Percentiles rank a stretch among this genome's conserved stretches.
These are phyloP conservation scores for Erythrocercus mccallii DNA, from an alignment of 2,113 vertebrate species.

Conservation along the genomic window DNA sequence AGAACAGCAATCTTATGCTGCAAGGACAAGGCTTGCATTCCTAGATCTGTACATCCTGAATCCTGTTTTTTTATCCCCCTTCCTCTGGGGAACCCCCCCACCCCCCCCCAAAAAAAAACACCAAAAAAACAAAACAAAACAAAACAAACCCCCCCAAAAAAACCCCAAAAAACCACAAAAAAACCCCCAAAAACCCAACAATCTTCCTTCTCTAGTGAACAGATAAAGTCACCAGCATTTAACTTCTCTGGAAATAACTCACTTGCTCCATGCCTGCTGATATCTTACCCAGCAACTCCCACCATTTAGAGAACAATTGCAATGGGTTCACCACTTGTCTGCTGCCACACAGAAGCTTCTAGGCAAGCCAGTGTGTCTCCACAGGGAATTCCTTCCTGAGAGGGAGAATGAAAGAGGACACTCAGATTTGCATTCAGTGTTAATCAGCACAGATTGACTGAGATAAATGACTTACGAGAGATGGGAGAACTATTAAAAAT, in stretches of 20 bases:
- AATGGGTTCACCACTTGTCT: fast-evolving
- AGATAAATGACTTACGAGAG: not conserved
- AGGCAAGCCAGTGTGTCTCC: not conserved
- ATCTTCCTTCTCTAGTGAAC: not conserved
- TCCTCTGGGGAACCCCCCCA: no score
- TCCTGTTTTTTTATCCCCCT: not conserved
- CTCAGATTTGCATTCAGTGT: not conserved
- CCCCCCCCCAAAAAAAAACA: no score
- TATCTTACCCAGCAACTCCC: not conserved
- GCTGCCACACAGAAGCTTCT: not conserved
- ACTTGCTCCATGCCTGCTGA: not conserved
- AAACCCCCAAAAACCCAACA: no score
- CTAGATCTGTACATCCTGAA: fast-evolving
- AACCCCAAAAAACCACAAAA: no score
- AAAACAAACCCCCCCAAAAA: no score
- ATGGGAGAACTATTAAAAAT: not conserved
- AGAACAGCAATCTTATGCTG: not conserved
- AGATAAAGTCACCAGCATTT: not conserved
- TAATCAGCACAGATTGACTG: not conserved
- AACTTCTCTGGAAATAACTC: not conserved
- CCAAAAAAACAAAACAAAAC: no score
- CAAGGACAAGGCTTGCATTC: not conserved
- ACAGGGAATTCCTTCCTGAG: not conserved
- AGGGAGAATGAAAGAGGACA: not conserved
- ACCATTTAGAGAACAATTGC: not conserved